Percentiles rank a stretch among this genome's conserved stretches.
phyloP scores from a whole-genome alignment of 92 coral and sea anemone species.

The Bergia puertoricense region DNA sequence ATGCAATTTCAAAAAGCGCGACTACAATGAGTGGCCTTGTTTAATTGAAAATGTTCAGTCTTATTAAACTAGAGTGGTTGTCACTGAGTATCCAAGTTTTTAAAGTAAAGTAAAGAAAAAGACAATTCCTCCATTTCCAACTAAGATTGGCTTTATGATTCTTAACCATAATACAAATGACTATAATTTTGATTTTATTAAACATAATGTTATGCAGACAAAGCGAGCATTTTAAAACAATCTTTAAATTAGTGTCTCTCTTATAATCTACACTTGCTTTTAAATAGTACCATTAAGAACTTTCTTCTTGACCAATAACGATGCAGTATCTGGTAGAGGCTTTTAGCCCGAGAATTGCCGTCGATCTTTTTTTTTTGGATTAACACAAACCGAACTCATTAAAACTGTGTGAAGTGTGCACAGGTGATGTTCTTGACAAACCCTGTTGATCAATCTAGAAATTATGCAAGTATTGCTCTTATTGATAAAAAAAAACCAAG shows the following conservation, averaged over 20 bases:
- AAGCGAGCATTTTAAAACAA: neutral
- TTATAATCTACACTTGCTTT: neutral
- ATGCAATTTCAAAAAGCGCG: too few relatives aligned
- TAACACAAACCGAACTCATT: neutral
- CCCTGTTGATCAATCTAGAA: neutral
- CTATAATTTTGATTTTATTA: too few relatives aligned
- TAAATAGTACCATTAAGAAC: neutral
- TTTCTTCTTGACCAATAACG: neutral
- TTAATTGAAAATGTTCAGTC: too few relatives aligned
- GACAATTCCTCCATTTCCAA: neutral
- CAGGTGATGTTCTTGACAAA: neutral
- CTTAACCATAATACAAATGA: neutral
- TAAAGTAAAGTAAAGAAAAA: too few relatives aligned
- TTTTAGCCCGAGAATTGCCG: neutral
- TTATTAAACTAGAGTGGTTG: neutral
- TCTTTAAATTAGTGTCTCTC: too few relatives aligned
- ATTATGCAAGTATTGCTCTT: neutral
- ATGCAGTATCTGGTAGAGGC: neutral
- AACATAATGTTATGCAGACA: neutral
- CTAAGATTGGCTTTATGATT: neutral
- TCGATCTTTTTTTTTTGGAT: too few relatives aligned
- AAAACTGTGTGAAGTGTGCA: neutral
- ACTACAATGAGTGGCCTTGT: neutral
- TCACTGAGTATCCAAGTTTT: neutral
- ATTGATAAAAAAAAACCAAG: neutral